Evolutionary conservation across 2,888 invertebrate genomes (phyloP).

Genomic region (Scaptomyza polygonia): DNA sequence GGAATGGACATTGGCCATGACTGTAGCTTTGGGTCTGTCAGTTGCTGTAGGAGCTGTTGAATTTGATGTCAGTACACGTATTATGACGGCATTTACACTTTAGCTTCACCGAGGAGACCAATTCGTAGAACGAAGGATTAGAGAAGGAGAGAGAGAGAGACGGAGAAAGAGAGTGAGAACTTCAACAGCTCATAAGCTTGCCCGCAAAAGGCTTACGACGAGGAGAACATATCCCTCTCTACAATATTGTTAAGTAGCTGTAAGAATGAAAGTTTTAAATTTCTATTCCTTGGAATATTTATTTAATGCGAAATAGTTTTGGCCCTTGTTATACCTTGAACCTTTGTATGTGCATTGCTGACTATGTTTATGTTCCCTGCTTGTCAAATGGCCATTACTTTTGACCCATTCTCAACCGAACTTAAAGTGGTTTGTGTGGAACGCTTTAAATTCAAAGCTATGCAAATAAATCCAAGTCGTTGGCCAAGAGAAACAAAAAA

Average conservation of each 20-base stretch:
- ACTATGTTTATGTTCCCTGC: not conserved
- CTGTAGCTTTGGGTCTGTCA: conserved; percentile 45
- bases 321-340: too few relatives aligned
- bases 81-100: conserved; percentile 76
- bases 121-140: conserved; percentile 22
- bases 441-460: conserved; percentile 49
- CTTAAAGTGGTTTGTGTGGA: conserved; percentile 27
- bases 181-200: conserved; percentile 43
- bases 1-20: conserved; percentile 12
- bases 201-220: conserved; percentile 45
- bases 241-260: too few relatives aligned
- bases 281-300: too few relatives aligned
- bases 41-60: conserved; percentile 24
- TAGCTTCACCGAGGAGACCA: conserved; percentile 13
- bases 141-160: conserved; percentile 1
- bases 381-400: conserved; percentile 31
- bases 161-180: not conserved
- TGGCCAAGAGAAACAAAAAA: conserved; percentile 25
- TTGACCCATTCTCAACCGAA: conserved; percentile 1
- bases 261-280: not conserved
- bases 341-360: too few relatives aligned
- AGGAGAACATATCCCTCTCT: not conserved
- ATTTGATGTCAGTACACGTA: conserved; percentile 71
- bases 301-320: too few relatives aligned
- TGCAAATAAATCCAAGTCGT: conserved; percentile 71